Conservation (phyloP, 2,888 invertebrate species). For the Osedax fenrisi region DNA sequence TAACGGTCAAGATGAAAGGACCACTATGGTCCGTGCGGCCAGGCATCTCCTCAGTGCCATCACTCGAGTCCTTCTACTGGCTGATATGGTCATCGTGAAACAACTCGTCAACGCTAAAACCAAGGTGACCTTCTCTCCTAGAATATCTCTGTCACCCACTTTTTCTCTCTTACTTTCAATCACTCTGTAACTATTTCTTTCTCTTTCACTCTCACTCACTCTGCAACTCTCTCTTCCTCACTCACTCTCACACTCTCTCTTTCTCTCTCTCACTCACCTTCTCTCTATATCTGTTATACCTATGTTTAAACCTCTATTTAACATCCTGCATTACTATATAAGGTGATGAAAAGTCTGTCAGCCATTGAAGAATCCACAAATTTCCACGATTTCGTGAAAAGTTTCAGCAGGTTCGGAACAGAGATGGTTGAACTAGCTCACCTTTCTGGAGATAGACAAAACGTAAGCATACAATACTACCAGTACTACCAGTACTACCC, state of each 20-base stretch:
- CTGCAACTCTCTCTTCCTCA: no score
- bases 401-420: constrained; percentile 92
- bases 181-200: no score
- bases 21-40: constrained; percentile 72
- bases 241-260: no score
- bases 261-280: no score
- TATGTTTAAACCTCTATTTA: no score
- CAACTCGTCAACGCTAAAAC: constrained; percentile 87
- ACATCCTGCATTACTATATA: no score
- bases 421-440: constrained; percentile 97
- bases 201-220: no score
- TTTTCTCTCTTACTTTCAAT: no score
- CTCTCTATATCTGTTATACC: no score
- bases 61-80: constrained; percentile 82
- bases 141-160: no score
- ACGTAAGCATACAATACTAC: constrained; percentile 58
- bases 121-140: constrained; percentile 61
- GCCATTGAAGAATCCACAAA: constrained; percentile 52
- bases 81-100: constrained; percentile 92
- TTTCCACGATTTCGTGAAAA: constrained; percentile 85
- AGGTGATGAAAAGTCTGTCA: constrained; percentile 51
- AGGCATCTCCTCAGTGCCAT: constrained; percentile 83
- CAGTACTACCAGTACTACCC: no score
- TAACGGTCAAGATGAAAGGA: constrained; percentile 40
- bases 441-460: constrained; percentile 70